phyloP scores from a whole-genome alignment of 1,140 invertebrate genomes.

The Drosophila arawakana region DNA sequence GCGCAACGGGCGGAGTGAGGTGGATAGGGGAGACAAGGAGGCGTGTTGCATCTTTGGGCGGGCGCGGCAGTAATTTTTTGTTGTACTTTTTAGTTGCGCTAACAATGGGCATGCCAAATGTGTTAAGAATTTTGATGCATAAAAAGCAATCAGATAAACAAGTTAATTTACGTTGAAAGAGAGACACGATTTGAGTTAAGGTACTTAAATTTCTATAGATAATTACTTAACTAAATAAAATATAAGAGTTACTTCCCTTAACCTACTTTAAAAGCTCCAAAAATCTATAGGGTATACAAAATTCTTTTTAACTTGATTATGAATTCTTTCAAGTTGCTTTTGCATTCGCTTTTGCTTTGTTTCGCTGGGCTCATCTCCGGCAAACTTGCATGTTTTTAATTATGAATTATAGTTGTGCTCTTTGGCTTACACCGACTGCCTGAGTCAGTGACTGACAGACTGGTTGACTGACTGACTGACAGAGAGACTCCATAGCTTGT shows the following conservation, averaged over 20 bases:
- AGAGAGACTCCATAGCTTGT: slow-evolving; percentile 64
- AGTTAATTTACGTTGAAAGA: too few species aligned
- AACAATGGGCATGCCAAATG: background rate
- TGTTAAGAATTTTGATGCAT: background rate
- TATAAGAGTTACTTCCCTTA: too few species aligned
- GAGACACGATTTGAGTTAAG: too few species aligned
- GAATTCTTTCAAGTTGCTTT: slow-evolving; percentile 18
- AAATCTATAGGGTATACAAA: background rate
- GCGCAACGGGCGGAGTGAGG: slow-evolving; percentile 11
- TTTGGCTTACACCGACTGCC: slow-evolving; percentile 40
- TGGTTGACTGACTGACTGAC: slow-evolving; percentile 49
- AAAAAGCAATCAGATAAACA: too few species aligned
- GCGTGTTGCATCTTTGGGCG: slow-evolving; percentile 62
- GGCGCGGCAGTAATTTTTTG: slow-evolving; percentile 37
- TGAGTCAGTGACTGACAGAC: slow-evolving; percentile 30
- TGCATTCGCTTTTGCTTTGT: slow-evolving; percentile 27
- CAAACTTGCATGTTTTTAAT: slow-evolving; percentile 78
- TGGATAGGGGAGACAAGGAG: slow-evolving; percentile 47
- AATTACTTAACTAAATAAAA: too few species aligned
- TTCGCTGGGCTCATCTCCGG: slow-evolving; percentile 40
- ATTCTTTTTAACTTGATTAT: background rate
- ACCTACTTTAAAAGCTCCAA: too few species aligned
- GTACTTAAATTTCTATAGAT: too few species aligned
- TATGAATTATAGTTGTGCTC: slow-evolving; percentile 75
- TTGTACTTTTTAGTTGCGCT: background rate